Evolutionary conservation across 2,797 vertebrate genomes (phyloP).

Genomic region (Pipistrellus pygmaeus): DNA sequence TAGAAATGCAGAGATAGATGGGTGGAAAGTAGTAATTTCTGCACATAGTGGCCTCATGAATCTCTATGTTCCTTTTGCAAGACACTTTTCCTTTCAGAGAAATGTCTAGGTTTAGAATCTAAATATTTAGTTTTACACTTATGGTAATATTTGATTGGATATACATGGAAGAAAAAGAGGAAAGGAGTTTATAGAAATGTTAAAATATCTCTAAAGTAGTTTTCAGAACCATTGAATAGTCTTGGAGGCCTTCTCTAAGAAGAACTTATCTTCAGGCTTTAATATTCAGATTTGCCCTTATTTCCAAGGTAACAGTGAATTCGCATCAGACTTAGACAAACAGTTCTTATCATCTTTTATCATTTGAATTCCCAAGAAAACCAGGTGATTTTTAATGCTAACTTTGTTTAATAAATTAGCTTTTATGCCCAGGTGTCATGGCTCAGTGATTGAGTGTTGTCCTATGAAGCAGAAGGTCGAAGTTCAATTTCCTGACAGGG

Average conservation of each 20-base stretch:
- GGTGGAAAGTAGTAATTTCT: constrained; percentile 36
- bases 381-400: constrained; percentile 10
- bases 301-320: constrained; percentile 25
- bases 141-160: neutral
- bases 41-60: neutral
- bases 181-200: neutral
- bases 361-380: neutral
- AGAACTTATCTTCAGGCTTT: neutral
- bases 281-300: constrained; percentile 27
- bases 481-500: too few relatives aligned
- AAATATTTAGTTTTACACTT: constrained; percentile 53
- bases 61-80: constrained; percentile 23
- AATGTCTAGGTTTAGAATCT: neutral
- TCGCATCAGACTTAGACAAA: neutral
- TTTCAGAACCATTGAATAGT: neutral
- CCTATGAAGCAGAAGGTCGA: too few relatives aligned
- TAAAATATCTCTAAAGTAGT: neutral
- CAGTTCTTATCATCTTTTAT: neutral
- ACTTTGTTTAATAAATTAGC: neutral
- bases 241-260: constrained; percentile 18
- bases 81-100: constrained; percentile 54
- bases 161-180: neutral
- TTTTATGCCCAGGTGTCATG: neutral
- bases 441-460: too few relatives aligned
- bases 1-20: neutral